A percentile compares a stretch with the other conserved stretches of the same genome.
phyloP scores from a whole-genome alignment of 2,113 vertebrate genomes.

The Nothocercus julius region DNA sequence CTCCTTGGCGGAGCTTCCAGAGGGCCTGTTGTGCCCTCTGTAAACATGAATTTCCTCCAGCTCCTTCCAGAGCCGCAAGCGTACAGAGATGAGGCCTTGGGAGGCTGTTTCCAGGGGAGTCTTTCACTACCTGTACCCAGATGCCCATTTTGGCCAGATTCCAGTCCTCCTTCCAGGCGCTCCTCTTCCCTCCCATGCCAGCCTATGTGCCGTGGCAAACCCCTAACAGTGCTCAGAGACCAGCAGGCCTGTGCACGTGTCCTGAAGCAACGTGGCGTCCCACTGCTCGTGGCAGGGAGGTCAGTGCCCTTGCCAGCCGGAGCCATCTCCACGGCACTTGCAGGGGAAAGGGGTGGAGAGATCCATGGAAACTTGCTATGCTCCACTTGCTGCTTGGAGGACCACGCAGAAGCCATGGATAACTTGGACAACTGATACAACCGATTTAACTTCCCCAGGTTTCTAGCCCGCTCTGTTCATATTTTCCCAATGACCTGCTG shows the following conservation, averaged over 20 bases:
- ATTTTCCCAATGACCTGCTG: background rate
- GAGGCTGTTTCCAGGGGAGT: background rate
- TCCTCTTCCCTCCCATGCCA: background rate
- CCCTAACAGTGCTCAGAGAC: background rate
- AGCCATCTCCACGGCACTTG: background rate
- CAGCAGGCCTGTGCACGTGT: background rate
- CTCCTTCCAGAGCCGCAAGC: too few species aligned
- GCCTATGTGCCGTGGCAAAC: background rate
- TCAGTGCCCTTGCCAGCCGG: background rate
- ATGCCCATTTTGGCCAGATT: rapidly evolving
- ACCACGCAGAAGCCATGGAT: background rate
- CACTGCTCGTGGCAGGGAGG: background rate
- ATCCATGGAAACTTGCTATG: background rate
- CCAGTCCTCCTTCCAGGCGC: rapidly evolving
- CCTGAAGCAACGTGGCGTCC: background rate
- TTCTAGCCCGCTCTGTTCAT: background rate
- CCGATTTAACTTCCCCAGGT: background rate
- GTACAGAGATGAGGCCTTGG: too few species aligned
- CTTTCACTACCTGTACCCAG: background rate
- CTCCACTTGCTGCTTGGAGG: background rate
- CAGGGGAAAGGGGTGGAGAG: too few species aligned
- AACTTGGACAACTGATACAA: background rate
- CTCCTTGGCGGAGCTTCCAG: background rate
- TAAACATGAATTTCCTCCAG: too few species aligned
- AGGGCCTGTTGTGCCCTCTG: background rate